phyloP scores from a whole-genome alignment of 2,113 vertebrate species.

The Hucho hucho region DNA sequence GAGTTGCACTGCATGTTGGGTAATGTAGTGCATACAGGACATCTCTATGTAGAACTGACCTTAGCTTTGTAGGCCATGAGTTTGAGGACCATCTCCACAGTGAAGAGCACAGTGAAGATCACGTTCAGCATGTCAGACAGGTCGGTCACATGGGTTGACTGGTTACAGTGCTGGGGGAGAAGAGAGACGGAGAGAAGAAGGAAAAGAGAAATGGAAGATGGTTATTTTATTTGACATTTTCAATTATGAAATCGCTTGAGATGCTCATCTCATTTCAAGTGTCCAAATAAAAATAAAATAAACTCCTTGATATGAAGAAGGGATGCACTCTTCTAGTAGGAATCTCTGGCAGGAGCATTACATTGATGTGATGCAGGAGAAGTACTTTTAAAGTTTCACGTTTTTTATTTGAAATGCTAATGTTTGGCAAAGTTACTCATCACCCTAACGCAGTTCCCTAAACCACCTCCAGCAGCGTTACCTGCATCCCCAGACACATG shows the following conservation, averaged over 20 bases:
- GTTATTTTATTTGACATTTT: neutral
- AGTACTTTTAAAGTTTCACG: too few relatives aligned
- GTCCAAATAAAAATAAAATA: too few relatives aligned
- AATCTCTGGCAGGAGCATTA: neutral
- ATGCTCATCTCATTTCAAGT: too few relatives aligned
- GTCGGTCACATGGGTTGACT: constrained; percentile 85
- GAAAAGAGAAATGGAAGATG: neutral
- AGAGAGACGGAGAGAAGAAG: neutral
- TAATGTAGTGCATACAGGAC: neutral
- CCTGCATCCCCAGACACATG: constrained; percentile 95
- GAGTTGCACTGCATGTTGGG: neutral
- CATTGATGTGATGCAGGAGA: too few relatives aligned
- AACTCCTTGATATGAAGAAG: neutral
- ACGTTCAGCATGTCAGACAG: constrained; percentile 88
- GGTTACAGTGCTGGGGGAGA: constrained; percentile 84
- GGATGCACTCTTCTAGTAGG: neutral
- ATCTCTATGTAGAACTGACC: constrained; percentile 61
- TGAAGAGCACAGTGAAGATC: constrained; percentile 90
- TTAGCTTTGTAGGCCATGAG: constrained; percentile 90
- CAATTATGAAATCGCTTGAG: too few relatives aligned
- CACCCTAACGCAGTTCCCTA: too few relatives aligned
- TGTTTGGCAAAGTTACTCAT: too few relatives aligned
- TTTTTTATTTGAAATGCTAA: too few relatives aligned
- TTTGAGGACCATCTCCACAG: constrained; percentile 88
- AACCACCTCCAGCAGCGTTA: constrained; percentile 34